Evolutionary conservation across 2,797 vertebrate species (phyloP), one percentile per base, ranked within the genome.

Genomic region (Lerista edwardsae): DNA sequence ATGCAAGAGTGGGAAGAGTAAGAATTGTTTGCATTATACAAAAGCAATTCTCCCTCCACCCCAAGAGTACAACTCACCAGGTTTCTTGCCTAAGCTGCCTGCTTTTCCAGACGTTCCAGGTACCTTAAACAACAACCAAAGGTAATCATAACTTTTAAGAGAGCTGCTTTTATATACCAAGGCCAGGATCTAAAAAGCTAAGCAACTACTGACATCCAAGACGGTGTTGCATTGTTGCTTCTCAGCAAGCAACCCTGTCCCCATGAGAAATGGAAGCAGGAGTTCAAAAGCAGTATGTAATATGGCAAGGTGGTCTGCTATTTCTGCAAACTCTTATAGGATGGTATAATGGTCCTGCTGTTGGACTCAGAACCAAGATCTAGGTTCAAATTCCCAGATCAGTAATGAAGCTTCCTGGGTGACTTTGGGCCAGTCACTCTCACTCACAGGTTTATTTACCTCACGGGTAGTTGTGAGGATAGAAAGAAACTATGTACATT

Each of bases 71-170:
- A 78, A 91, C 96, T 96, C 92, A 99, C 98, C 98, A 96, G 99
- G 99, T 95, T 99, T 99, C 95, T 99, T 99, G 91, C 99, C 98
- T 92, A 99, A 96, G 92, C 98, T 99, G 91, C 98, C 98, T 0
- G 97, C 97, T 97, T 99, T 99, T 88, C 98, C 99, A 89, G 97
- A 97, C 89, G 97, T 92, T 94, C 98, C 98, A 94, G 98, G 89
- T 85, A 96, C 96, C 99, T 99, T 91, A 91, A 61, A 23, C 95
- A 95, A 95, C 39, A 95, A 89, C 95, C n/a, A n/a, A 90, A 93
- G 88, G 41, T 88, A 83, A 91, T 91, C 15, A 91, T 64, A 5
- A 88, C 81, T 86, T 9, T n/a, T 82, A 57, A 17, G 34, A 67
- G 14, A 75, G 62, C 86, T 86, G 84, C 57, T 79, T 73, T 31